These are phyloP conservation scores for Amphiura filiformis DNA, from an alignment of 35 echinoderm and acorn worm genomes.

Conservation along the genomic window DNA sequence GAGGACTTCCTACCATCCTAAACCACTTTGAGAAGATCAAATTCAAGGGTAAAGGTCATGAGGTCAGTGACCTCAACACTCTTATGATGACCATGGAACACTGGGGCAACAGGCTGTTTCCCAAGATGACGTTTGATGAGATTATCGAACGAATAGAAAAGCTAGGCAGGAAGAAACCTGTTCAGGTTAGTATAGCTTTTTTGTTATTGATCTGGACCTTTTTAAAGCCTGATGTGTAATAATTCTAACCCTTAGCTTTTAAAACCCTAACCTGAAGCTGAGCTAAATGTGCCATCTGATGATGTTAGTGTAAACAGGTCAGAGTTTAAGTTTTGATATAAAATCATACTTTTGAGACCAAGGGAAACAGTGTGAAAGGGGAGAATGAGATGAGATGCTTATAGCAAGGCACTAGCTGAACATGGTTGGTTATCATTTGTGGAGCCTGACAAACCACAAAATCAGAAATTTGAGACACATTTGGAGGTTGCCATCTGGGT, in stretches of 20 bases:
- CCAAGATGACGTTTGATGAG: constrained; percentile 90
- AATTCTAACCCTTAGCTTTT: background rate
- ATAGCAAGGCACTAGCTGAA: too few relatives aligned
- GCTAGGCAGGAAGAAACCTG: constrained; percentile 84
- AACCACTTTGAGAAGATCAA: constrained; percentile 89
- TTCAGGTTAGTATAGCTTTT: constrained; percentile 87
- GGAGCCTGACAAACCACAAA: too few relatives aligned
- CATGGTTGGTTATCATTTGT: too few relatives aligned
- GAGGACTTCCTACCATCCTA: constrained; percentile 60
- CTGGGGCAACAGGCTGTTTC: constrained; percentile 86
- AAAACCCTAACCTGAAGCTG: background rate
- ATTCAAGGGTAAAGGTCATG: constrained; percentile 98
- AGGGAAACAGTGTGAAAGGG: too few relatives aligned
- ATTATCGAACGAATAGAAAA: constrained; percentile 88
- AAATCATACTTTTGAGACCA: too few relatives aligned
- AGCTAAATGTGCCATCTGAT: too few relatives aligned
- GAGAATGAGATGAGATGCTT: too few relatives aligned
- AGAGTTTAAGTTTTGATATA: too few relatives aligned
- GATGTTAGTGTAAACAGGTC: too few relatives aligned
- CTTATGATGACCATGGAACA: constrained; percentile 92
- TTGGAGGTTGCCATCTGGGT: too few relatives aligned
- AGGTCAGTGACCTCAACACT: constrained; percentile 62
- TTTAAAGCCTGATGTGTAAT: too few relatives aligned
- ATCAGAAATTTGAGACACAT: too few relatives aligned
- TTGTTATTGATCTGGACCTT: background rate